These are phyloP conservation scores for human (Homo sapiens) DNA, from an alignment of 2,113 vertebrate species.

Conservation along the genomic window GRCh38 chrX:123673501-123674000, in stretches of 20 bases:
- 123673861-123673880: neutral
- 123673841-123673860: neutral
- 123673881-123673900: constrained; percentile 2
- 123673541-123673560: neutral
- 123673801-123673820: neutral
- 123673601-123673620: neutral
- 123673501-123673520: neutral
- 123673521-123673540: neutral
- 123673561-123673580: neutral
- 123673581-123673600: constrained; percentile 27
- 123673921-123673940: neutral
- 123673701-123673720: neutral
- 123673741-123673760: neutral
- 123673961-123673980: neutral
- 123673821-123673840: neutral
- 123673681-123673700: neutral
- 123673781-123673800: neutral
- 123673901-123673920: neutral
- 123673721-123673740: neutral
- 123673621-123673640: constrained; percentile 19
- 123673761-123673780: neutral
- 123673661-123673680: neutral
- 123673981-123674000: neutral
- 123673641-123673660: constrained; percentile 21
- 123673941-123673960: neutral